Percentiles rank a stretch among this genome's conserved stretches.
Evolutionary conservation across 1,140 invertebrate species (phyloP).

Genomic region (Yoshiicerus persimilis): DNA sequence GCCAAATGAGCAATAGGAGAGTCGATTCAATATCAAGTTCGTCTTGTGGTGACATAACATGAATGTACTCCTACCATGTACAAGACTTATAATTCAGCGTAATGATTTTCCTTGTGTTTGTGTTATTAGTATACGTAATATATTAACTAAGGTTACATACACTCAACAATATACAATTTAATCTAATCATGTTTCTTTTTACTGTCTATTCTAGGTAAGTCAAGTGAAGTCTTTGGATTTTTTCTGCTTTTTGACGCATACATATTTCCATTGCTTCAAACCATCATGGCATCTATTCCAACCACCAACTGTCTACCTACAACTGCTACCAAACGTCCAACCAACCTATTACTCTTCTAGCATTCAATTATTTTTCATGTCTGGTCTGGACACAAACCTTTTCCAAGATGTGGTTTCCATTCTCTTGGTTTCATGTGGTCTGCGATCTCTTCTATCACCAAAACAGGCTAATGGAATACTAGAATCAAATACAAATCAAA

Average conservation of each 20-base stretch:
- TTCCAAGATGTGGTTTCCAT: background rate
- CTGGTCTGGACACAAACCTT: background rate
- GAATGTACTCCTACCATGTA: background rate
- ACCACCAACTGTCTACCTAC: background rate
- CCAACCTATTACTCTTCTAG: background rate
- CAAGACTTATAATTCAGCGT: background rate
- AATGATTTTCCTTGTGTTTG: background rate
- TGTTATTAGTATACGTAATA: background rate
- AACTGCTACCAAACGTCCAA: background rate
- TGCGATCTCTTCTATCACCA: background rate
- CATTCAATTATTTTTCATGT: slow-evolving; percentile 1
- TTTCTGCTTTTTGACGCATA: background rate
- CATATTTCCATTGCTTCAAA: background rate
- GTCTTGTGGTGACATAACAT: background rate
- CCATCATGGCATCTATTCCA: background rate
- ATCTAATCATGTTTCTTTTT: slow-evolving; percentile 30
- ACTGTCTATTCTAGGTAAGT: slow-evolving; percentile 24
- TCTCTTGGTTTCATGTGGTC: background rate
- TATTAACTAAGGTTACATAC: background rate
- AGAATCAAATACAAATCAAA: background rate
- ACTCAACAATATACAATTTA: background rate
- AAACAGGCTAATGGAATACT: background rate
- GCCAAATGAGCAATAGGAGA: slow-evolving; percentile 3
- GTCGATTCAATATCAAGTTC: background rate
- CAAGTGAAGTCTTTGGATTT: background rate